A percentile compares a stretch with the other conserved stretches of the same genome.
phyloP scores from a whole-genome alignment of 2,113 vertebrate genomes.

The Phasianus colchicus region DNA sequence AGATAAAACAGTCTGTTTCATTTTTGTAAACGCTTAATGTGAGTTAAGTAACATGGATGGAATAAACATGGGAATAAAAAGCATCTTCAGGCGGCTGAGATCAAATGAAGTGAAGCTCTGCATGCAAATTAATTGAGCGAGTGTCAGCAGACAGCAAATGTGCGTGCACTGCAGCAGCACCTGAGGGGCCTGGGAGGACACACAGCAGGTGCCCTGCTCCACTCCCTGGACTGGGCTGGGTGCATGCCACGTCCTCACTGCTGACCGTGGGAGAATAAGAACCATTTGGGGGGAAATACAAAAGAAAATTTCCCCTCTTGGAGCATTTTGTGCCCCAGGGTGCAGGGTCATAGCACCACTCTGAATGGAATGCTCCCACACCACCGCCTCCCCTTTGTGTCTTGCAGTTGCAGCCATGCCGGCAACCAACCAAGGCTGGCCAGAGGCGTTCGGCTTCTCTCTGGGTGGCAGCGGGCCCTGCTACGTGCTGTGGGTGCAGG shows the following conservation, averaged over 20 bases:
- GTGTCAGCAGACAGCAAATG: fast-evolving
- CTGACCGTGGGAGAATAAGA: background rate
- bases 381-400: background rate
- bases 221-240: background rate
- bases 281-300: background rate
- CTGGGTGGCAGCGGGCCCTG: slow-evolving; percentile 89
- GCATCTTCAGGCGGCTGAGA: background rate
- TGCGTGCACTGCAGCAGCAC: fast-evolving
- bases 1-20: background rate
- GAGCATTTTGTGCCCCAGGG: fast-evolving
- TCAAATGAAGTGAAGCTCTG: background rate
- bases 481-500: slow-evolving; percentile 92
- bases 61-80: background rate
- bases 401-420: slow-evolving; percentile 87
- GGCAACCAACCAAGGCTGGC: slow-evolving; percentile 92
- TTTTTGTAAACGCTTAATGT: background rate
- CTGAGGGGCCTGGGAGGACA: background rate
- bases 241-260: background rate
- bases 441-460: slow-evolving; percentile 94
- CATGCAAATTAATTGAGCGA: background rate
- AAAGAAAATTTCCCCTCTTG: background rate
- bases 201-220: background rate
- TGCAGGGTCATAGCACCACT: fast-evolving
- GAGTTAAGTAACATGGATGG: background rate
- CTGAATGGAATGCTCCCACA: background rate